Evolutionary conservation across 2,113 vertebrate species (phyloP), one percentile per base, ranked within the genome.

Genomic region (Chascanopsetta lugubris): DNA sequence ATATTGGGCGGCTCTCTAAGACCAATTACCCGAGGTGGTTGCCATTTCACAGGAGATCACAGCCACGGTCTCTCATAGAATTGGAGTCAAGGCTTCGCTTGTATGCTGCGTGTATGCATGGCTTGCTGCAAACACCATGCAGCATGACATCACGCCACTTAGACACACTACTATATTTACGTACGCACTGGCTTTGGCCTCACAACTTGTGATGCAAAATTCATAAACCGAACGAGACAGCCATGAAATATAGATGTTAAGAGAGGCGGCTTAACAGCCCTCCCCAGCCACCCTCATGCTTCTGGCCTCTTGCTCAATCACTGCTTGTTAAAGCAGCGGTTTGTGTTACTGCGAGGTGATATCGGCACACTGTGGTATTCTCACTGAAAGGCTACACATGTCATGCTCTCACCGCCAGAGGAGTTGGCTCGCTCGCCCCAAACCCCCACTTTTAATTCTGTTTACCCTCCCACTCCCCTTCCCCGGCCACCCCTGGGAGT

Each of bases 11-110:
- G 69, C 77, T 89, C 87, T 84, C 81, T 86, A 80, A 82, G 71
- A 61, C 88, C 87, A 87, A 90, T 92, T 92, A 92, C 85, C 72
- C 69, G 71, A 92, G 85, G 89, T 87, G 86, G 90, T 85, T 87
- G 77, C 85, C 63, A 89, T 91, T 89, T 90, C 84, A 84, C 79
- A 83, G 80, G 42, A 10, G 82, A 84, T 84, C 70, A 71, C 50
- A 73, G 64, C 56, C 67, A 64, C 72, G 25, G 27, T 56, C 54
- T 71, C 40, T 76, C 48, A 74, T 29, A 50, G 45, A 53, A 65
- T 26, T 69, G 63, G 57, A 83, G 76, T 75, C 72, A 61, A 46
- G 51, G 46, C n/a, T n/a, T n/a, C n/a, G 50, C 70, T 73, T 83
- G 63, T 69, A 25, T 75, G 10, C 17, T 13, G 20, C 18, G 36